Evolutionary conservation across 30 jellyfish, hydroid and myxozoan genomes (phyloP).

Genomic region (Cassiopea xamachana): DNA sequence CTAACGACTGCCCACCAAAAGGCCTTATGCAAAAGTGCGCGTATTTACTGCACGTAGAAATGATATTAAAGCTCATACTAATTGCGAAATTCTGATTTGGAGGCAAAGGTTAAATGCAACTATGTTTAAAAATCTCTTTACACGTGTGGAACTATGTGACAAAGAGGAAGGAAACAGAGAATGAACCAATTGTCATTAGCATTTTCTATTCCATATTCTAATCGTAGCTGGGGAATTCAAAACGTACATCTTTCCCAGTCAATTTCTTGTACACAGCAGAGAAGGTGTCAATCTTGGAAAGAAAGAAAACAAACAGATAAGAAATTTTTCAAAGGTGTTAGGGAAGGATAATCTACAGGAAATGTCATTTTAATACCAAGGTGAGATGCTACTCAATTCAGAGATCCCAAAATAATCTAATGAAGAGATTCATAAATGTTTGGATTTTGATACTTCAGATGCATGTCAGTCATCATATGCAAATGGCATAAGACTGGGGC

Average conservation of each 20-base stretch:
- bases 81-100: no score
- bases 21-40: no score
- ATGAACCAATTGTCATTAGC: neutral
- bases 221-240: conserved; percentile 78
- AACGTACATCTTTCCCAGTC: conserved; percentile 95
- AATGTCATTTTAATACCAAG: no score
- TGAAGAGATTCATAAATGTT: no score
- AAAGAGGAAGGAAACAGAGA: neutral
- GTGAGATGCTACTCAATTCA: no score
- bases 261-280: conserved; percentile 95
- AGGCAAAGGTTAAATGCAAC: no score
- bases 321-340: neutral
- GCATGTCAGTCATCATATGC: conserved; percentile 70
- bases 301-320: conserved; percentile 2
- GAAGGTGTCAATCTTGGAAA: conserved; percentile 85
- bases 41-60: no score
- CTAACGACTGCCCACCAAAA: no score
- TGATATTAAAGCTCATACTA: no score
- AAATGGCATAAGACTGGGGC: conserved; percentile 81
- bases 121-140: neutral
- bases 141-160: neutral
- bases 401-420: no score
- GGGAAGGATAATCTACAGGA: neutral
- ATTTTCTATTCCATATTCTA: conserved; percentile 29
- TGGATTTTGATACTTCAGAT: no score